phyloP scores from a whole-genome alignment of 2,797 vertebrate species.

The Myripristis jacobus region DNA sequence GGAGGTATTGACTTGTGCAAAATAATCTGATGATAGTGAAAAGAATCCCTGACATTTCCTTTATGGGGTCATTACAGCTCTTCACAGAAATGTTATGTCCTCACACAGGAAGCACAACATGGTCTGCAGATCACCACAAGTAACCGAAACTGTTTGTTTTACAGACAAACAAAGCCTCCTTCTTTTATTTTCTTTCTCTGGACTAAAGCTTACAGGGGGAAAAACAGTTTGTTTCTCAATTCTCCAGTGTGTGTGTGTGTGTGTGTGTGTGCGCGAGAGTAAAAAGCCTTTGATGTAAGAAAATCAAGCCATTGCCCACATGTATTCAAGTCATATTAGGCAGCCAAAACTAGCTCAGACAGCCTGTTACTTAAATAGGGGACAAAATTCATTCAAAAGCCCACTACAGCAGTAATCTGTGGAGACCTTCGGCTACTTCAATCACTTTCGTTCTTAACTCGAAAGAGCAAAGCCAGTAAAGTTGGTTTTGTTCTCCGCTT shows the following conservation, averaged over 20 bases:
- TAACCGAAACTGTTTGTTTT: not conserved
- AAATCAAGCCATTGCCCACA: constrained; percentile 15
- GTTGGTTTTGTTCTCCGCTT: not conserved
- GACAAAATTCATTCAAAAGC: constrained; percentile 1
- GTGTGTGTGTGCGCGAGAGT: not conserved
- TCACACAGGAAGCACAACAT: constrained; percentile 24
- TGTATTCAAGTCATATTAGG: constrained; percentile 24
- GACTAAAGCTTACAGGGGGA: constrained; percentile 14
- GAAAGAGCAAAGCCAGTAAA: constrained; percentile 9
- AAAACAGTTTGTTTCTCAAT: no score
- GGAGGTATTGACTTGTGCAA: not conserved
- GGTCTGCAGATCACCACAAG: constrained; percentile 2
- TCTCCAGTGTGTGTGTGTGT: not conserved
- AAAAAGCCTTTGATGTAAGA: constrained; percentile 28
- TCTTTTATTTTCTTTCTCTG: constrained; percentile 5
- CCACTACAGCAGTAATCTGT: constrained; percentile 19
- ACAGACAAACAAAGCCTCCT: not conserved
- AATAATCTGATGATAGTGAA: constrained; percentile 13
- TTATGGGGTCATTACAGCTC: constrained; percentile 35
- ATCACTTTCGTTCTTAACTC: not conserved
- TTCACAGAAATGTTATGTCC: constrained; percentile 4
- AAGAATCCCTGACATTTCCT: constrained; percentile 24
- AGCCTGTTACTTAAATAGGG: constrained; percentile 17
- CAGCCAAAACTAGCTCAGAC: constrained; percentile 19
- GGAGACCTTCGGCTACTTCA: constrained; percentile 27